Evolutionary conservation across 2,113 vertebrate genomes (phyloP).

Genomic region (Silurus asotus): DNA sequence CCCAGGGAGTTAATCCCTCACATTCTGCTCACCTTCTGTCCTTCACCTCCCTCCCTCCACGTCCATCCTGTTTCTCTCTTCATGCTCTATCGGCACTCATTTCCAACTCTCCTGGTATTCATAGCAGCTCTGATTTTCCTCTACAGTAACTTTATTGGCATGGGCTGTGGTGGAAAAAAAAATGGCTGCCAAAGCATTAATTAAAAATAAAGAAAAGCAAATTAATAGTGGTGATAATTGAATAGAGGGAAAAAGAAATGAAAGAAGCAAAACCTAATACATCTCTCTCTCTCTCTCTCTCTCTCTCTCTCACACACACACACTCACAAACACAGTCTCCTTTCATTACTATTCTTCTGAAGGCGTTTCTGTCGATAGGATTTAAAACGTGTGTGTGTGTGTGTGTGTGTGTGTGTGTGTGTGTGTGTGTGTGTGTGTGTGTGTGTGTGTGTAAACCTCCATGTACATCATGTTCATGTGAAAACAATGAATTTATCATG

Average conservation of each 20-base stretch:
- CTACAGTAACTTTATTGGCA: not conserved
- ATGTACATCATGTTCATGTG: slow-evolving; percentile 52
- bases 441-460: slow-evolving; percentile 49
- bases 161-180: not conserved
- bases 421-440: slow-evolving; percentile 23
- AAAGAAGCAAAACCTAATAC: not conserved
- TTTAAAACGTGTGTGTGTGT: not conserved
- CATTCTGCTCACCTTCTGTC: slow-evolving; percentile 21
- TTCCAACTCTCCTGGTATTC: not conserved
- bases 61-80: not conserved
- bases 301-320: slow-evolving; percentile 2
- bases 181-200: not conserved
- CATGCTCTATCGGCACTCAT: not conserved
- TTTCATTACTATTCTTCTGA: slow-evolving; percentile 5
- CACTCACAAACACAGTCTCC: too few species aligned
- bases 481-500: slow-evolving; percentile 61
- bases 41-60: not conserved
- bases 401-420: not conserved
- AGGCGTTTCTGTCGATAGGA: slow-evolving; percentile 32
- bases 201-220: not conserved
- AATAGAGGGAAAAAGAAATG: not conserved
- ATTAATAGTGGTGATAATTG: slow-evolving; percentile 4
- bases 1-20: slow-evolving; percentile 28
- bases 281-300: slow-evolving; percentile 17
- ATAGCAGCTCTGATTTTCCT: not conserved